Evolutionary conservation across 1,140 invertebrate genomes (phyloP).

Genomic region (Apis dorsata): DNA sequence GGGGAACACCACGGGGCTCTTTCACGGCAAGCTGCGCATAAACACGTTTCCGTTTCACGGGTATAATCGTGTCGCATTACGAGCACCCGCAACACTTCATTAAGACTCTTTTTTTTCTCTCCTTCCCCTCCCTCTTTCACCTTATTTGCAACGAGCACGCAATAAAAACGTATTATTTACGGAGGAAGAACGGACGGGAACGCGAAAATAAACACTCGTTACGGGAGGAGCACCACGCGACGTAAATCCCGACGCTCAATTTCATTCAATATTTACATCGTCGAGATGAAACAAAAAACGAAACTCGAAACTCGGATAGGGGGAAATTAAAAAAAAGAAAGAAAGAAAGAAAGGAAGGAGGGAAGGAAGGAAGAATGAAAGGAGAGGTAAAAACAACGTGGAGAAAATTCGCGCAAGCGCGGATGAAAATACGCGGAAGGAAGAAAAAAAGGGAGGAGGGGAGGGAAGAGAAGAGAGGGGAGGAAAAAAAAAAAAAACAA

Average conservation of each 20-base stretch:
- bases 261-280: conserved; percentile 41
- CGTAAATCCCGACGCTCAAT: conserved; percentile 33
- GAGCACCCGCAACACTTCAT: not conserved
- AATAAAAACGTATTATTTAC: conserved; percentile 43
- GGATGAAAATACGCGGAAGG: not conserved
- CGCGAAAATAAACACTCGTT: conserved; percentile 35
- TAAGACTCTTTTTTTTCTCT: not conserved
- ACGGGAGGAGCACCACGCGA: not conserved
- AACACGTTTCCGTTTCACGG: not conserved
- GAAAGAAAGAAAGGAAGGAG: too few relatives aligned
- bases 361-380: not conserved
- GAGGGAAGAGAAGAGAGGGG: too few relatives aligned
- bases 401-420: too few relatives aligned
- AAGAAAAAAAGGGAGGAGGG: not conserved
- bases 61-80: not conserved
- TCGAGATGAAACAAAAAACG: not conserved
- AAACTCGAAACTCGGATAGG: not conserved
- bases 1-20: not conserved
- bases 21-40: not conserved
- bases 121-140: too few relatives aligned
- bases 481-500: not conserved
- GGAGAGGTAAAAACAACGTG: too few relatives aligned
- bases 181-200: not conserved
- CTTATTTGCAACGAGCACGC: not conserved
- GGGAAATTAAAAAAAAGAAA: too few relatives aligned